Percentiles rank a stretch among this genome's conserved stretches.
Evolutionary conservation across 2,888 invertebrate species (phyloP).

Genomic region (Balanococcus diminutus): DNA sequence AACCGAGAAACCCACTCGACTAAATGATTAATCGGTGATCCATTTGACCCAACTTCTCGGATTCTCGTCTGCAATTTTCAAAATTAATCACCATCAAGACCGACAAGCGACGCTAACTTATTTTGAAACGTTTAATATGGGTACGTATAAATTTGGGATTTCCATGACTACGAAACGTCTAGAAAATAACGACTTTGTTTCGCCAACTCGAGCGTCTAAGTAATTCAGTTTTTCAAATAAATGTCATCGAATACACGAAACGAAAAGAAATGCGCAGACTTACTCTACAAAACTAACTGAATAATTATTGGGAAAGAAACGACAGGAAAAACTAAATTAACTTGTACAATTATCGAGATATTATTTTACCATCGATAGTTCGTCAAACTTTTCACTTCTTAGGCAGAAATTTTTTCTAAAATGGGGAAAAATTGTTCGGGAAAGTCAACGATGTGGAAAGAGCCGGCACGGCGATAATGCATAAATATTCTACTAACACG

Average conservation of each 20-base stretch:
- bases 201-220: background rate
- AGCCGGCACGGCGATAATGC: background rate
- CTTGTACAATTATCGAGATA: too few relatives aligned
- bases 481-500: background rate
- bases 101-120: background rate
- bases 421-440: background rate
- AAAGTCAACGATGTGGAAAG: background rate
- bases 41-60: background rate
- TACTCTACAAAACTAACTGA: background rate
- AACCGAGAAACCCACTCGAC: too few relatives aligned
- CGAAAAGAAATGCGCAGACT: too few relatives aligned
- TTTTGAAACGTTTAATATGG: background rate
- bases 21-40: background rate
- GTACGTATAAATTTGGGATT: background rate
- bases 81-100: background rate
- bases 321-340: background rate
- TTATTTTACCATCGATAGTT: background rate
- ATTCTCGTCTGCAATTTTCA: background rate
- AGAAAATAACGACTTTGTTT: background rate
- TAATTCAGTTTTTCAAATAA: slow-evolving; percentile 1
- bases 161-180: slow-evolving; percentile 19
- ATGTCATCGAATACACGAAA: background rate
- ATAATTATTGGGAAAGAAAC: background rate
- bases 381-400: background rate
- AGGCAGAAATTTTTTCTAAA: background rate